Evolutionary conservation across 2,113 vertebrate species (phyloP), one percentile per base, ranked within the genome.

Genomic region (Puntigrus tetrazona): DNA sequence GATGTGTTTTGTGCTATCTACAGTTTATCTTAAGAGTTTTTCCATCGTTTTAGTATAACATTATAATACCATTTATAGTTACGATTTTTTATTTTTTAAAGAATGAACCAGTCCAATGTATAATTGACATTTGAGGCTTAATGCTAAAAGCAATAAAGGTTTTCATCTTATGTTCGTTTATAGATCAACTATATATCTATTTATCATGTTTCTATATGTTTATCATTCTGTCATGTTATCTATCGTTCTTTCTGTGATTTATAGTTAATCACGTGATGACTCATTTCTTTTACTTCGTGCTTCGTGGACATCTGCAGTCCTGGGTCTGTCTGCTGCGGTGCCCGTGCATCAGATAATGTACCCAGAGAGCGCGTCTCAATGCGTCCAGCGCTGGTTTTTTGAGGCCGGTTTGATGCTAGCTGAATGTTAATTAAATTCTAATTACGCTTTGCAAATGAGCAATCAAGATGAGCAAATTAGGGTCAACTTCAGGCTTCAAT

Each of bases 391-490:
- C n/a, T 27, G 38, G 18, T 13, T 82, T 84, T n/a, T 78, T 20
- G 43, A 76, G 22, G 74, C 78, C 11, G 31, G 55, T 36, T 76
- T 63, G 59, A 41, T 69, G 31, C 31, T 77, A 20, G 10, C 67
- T 87, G 83, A 78, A 85, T 85, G 81, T 57, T 85, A 85, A 85
- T 83, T 83, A 45, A 83, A 82, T 25, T 70, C 45, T 83, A 83
- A 87, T 87, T 73, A 47, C 45, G 63, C 43, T 74, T 72, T 75
- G 80, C 80, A 88, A 86, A 83, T 76, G 76, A 88, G 84, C 87
- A 75, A 88, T 81, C 76, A 86, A 85, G 84, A 88, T 29, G 14
- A 41, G 57, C 81, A 81, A 83, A 88, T 83, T 72, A 61, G 57
- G 59, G 76, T 69, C 50, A 73, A 52, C 57, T 52, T 45, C 55